Evolutionary conservation across 1,140 invertebrate species (phyloP), one percentile per base, ranked within the genome.

Genomic region (Nautilus pompilius): DNA sequence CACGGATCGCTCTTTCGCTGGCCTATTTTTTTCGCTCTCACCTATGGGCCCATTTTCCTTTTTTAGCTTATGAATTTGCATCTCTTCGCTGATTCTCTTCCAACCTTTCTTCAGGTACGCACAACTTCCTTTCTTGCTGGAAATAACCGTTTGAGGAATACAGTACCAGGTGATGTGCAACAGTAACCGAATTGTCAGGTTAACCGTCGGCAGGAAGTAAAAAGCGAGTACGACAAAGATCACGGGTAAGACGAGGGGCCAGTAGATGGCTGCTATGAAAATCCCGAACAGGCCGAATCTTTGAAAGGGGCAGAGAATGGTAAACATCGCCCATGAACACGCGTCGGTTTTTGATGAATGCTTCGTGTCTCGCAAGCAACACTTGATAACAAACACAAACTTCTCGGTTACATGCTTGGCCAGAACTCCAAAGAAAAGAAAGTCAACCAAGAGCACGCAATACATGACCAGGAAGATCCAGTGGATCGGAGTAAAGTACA

Each of bases 301-400:
- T 46, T 62, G 62, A 36, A 63, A 70, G 26, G 66, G 68, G 3
- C 46, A 33, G 15, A 70, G 22, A 24, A 62, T 15, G 13, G 62
- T 20, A 15, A 34, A 15, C 3, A 54, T 30, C 5, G 56, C 45
- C 69, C 63, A 69, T 13, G 46, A 48, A n/a, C 55, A 36, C 13
- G 33, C 46, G 29, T 49, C 34, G 2, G 51, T 41, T 3, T 55
- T 28, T 0, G 70, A 76, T n/a, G 61, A 54, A 26, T 74, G 68
- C 3, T 66, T 49, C 72, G 73, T 76, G 53, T 74, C 72, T 29
- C 70, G 55, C 4, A 76, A 63, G 34, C 69, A 72, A 32, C 73
- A 65, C 48, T 62, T 57, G 15, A 72, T 34, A 48, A 74, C 60
- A 36, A 45, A 54, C 36, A 67, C 62, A 5, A 76, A 62, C 20